Evolutionary conservation across 2,888 invertebrate species (phyloP).

Genomic region (Hemithea aestivaria): DNA sequence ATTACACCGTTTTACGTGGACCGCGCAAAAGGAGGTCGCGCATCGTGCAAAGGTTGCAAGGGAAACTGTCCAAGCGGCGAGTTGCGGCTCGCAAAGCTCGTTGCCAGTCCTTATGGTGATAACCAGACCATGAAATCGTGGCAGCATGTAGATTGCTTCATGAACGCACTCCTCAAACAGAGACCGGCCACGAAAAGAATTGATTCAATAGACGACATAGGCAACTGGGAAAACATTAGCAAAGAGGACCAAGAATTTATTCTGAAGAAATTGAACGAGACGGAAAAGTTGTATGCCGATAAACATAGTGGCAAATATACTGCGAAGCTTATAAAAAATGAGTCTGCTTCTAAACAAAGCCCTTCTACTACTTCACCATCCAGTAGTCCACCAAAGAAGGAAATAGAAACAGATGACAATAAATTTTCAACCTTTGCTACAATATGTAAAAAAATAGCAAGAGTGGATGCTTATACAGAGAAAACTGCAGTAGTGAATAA

Average conservation of each 20-base stretch:
- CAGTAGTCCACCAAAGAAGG: slow-evolving; percentile 23
- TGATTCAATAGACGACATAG: slow-evolving; percentile 87
- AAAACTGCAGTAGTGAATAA: slow-evolving; percentile 87
- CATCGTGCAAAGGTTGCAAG: slow-evolving; percentile 93
- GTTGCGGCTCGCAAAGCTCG: slow-evolving; percentile 87
- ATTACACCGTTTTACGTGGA: slow-evolving; percentile 83
- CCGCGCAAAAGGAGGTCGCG: slow-evolving; percentile 88
- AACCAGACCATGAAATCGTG: slow-evolving; percentile 89
- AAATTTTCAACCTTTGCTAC: slow-evolving; percentile 87
- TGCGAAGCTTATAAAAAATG: slow-evolving; percentile 60
- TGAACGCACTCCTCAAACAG: slow-evolving; percentile 88
- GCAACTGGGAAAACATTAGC: slow-evolving; percentile 84
- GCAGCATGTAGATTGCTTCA: slow-evolving; percentile 89
- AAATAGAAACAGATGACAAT: slow-evolving; percentile 78
- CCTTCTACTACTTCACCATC: slow-evolving; percentile 14
- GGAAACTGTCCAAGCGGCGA: slow-evolving; percentile 85
- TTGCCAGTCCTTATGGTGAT: slow-evolving; percentile 87
- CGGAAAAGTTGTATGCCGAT: slow-evolving; percentile 73
- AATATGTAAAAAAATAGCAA: slow-evolving; percentile 88
- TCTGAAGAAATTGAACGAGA: slow-evolving; percentile 81
- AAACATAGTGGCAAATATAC: slow-evolving; percentile 72
- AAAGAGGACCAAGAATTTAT: slow-evolving; percentile 84
- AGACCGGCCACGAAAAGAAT: slow-evolving; percentile 90
- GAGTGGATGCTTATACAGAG: slow-evolving; percentile 87
- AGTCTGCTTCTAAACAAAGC: slow-evolving; percentile 29